These are phyloP conservation scores for Cisticola juncidis DNA, from an alignment of 2,113 vertebrate genomes.

Conservation along the genomic window DNA sequence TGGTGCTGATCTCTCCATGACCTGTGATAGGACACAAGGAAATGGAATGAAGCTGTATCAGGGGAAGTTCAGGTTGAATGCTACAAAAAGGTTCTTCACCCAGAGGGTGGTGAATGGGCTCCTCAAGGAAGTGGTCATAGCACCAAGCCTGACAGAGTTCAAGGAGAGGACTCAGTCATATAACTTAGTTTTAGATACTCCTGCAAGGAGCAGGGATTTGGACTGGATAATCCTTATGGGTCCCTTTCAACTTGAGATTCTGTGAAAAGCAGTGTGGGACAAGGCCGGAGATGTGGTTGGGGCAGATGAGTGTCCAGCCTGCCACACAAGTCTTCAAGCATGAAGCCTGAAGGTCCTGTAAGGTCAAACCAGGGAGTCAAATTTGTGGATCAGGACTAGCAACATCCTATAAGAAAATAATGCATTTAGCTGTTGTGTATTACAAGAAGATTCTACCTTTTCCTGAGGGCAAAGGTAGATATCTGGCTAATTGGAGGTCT, in stretches of 20 bases:
- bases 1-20: not conserved
- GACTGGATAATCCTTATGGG: not conserved
- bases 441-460: not conserved
- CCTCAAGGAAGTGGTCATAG: not conserved
- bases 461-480: not conserved
- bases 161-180: not conserved
- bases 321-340: not conserved
- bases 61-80: not conserved
- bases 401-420: not conserved
- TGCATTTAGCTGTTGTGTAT: not conserved
- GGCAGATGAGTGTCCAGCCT: not conserved
- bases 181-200: not conserved
- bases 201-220: not conserved
- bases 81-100: not conserved
- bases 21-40: accelerated
- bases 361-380: not conserved
- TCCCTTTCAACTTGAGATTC: not conserved
- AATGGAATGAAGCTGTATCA: not conserved
- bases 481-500: not conserved
- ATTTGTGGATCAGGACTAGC: not conserved
- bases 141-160: not conserved
- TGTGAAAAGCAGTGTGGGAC: not conserved
- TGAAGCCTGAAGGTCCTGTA: not conserved
- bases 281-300: not conserved
- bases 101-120: not conserved